Evolutionary conservation across 2,888 invertebrate genomes (phyloP).

Genomic region (Oxytorus armatus): DNA sequence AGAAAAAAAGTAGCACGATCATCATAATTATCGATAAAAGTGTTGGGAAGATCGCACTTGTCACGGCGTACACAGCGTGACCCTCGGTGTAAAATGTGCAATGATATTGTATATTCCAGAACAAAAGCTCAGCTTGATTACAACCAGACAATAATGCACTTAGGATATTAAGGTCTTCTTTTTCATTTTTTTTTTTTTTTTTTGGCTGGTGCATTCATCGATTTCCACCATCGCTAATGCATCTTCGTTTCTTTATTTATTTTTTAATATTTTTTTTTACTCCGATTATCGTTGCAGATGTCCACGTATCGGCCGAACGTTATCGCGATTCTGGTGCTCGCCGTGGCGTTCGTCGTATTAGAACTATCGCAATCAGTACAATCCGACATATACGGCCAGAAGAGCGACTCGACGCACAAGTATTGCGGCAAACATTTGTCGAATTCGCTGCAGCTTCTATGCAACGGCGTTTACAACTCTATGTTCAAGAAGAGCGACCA

Average conservation of each 20-base stretch:
- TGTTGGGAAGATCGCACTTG: constrained; percentile 26
- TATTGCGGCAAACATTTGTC: constrained; percentile 83
- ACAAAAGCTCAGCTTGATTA: not conserved
- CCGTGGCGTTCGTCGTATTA: constrained; percentile 73
- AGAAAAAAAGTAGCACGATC: constrained; percentile 59
- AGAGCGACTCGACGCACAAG: constrained; percentile 71
- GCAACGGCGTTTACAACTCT: constrained; percentile 81
- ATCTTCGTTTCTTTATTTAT: not conserved
- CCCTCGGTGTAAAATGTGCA: constrained; percentile 13
- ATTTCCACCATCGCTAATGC: not conserved
- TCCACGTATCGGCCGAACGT: constrained; percentile 75
- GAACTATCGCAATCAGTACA: constrained; percentile 75
- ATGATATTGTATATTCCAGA: not conserved
- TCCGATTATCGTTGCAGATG: constrained; percentile 77
- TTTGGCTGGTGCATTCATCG: not conserved
- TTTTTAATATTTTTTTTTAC: not conserved
- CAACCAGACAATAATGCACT: not conserved
- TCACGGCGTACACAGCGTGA: constrained; percentile 7
- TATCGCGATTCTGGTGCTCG: constrained; percentile 75
- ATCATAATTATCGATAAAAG: constrained; percentile 56
- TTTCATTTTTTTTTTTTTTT: too few species aligned
- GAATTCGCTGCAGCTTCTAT: constrained; percentile 80
- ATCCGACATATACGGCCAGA: constrained; percentile 72
- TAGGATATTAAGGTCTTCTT: not conserved
- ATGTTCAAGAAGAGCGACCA: constrained; percentile 81